phyloP scores from a whole-genome alignment of 2,113 vertebrate genomes.

The Microtus oregoni region DNA sequence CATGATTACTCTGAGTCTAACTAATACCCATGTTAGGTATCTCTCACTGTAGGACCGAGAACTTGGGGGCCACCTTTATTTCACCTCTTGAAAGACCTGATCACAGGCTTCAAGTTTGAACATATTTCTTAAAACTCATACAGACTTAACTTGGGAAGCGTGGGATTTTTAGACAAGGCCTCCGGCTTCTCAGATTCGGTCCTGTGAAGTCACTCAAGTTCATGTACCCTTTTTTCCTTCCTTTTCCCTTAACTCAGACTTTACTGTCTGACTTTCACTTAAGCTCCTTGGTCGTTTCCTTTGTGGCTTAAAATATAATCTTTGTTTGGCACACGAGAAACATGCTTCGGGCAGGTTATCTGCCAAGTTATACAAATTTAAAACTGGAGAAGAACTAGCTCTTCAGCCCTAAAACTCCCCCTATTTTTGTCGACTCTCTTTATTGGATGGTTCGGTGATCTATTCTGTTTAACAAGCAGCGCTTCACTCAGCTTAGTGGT shows the following conservation, averaged over 20 bases:
- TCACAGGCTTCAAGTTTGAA: neutral
- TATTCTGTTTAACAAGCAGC: neutral
- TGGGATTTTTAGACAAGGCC: neutral
- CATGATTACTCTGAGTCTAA: neutral
- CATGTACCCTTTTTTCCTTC: neutral
- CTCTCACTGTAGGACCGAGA: neutral
- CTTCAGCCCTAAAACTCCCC: neutral
- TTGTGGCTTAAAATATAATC: neutral
- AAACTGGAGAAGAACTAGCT: neutral
- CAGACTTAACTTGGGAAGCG: neutral
- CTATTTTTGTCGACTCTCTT: neutral
- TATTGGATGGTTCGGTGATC: neutral
- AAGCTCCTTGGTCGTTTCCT: constrained; percentile 5
- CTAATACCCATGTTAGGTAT: neutral
- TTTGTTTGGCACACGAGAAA: neutral
- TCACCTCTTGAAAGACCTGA: neutral
- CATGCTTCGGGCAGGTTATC: neutral
- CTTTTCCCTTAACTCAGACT: constrained; percentile 10
- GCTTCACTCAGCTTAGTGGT: neutral
- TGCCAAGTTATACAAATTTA: constrained; percentile 35
- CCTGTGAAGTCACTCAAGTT: neutral
- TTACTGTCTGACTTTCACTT: constrained; percentile 43
- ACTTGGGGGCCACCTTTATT: neutral
- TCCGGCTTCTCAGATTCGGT: neutral
- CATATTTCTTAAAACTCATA: constrained; percentile 35